These are phyloP conservation scores for Eristalinus aeneus DNA, from an alignment of 2,888 invertebrate species.

Conservation along the genomic window DNA sequence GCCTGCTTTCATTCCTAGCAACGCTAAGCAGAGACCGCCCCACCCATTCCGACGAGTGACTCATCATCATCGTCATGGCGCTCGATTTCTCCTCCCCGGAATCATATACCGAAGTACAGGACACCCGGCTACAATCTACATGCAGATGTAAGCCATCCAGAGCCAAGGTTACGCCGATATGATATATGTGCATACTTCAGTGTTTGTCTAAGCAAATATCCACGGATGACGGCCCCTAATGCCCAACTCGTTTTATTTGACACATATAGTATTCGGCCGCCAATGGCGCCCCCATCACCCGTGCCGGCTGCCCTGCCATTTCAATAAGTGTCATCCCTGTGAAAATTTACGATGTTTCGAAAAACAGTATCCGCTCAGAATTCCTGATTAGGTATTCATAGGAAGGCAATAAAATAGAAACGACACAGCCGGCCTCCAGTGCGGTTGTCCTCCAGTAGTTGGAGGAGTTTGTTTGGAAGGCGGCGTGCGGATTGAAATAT, in stretches of 20 bases:
- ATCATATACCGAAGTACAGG: slow-evolving; percentile 16
- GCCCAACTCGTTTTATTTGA: slow-evolving; percentile 59
- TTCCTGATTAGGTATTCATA: slow-evolving; percentile 59
- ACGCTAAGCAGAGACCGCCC: slow-evolving; percentile 7
- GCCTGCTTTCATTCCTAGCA: slow-evolving; percentile 30
- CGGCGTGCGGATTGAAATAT: slow-evolving; percentile 23
- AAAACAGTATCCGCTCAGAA: slow-evolving; percentile 51
- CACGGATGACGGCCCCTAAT: slow-evolving; percentile 41
- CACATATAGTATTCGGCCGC: slow-evolving; percentile 52
- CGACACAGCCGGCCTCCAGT: slow-evolving; percentile 17
- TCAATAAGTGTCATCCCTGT: slow-evolving; percentile 36
- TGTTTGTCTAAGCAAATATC: slow-evolving; percentile 32
- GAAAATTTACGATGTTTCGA: slow-evolving; percentile 60
- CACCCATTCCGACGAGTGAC: background rate
- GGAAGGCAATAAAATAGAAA: slow-evolving; percentile 43
- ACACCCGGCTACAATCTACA: background rate
- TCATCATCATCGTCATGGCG: slow-evolving; percentile 47
- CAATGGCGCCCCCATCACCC: slow-evolving; percentile 21
- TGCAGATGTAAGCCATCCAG: slow-evolving; percentile 16
- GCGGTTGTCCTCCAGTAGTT: background rate
- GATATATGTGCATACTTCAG: slow-evolving; percentile 18
- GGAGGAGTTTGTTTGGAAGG: background rate
- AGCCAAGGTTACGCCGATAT: slow-evolving; percentile 40
- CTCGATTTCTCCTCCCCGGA: slow-evolving; percentile 18
- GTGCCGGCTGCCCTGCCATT: background rate